Conservation (phyloP, 2,113 vertebrate genomes). For the Nematolebias whitei region DNA sequence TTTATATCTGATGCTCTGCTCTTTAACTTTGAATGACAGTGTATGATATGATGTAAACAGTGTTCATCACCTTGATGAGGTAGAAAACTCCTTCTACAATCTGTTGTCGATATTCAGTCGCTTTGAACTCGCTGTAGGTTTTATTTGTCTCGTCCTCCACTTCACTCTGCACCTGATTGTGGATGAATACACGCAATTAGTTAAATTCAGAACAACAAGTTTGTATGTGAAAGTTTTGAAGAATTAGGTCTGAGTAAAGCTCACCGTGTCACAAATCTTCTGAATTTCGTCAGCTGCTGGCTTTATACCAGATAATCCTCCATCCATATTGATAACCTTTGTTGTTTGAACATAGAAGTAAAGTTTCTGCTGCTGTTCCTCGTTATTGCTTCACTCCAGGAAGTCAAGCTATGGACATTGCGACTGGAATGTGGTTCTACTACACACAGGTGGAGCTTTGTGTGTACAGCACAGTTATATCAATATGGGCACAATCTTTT, state of each 20-base stretch:
- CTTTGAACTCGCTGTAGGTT: neutral
- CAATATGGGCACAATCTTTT: too few relatives aligned
- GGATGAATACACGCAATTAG: neutral
- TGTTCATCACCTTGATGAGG: neutral
- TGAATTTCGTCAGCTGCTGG: neutral
- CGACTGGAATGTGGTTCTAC: neutral
- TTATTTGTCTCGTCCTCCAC: neutral
- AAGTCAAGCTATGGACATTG: neutral
- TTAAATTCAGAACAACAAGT: neutral
- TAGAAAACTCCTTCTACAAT: neutral
- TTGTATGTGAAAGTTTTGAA: accelerated
- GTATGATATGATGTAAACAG: neutral
- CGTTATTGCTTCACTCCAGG: too few relatives aligned
- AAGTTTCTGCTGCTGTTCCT: neutral
- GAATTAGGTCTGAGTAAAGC: neutral
- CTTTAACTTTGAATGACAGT: neutral
- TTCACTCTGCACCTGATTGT: neutral
- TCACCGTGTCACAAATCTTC: constrained; percentile 1
- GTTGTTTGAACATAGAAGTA: neutral
- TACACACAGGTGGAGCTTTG: neutral
- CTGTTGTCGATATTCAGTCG: neutral
- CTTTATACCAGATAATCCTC: neutral
- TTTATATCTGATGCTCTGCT: neutral
- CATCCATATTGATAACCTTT: neutral
- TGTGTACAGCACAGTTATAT: neutral